Conservation (phyloP, 2,113 vertebrate species). For the Geothlypis trichas region DNA sequence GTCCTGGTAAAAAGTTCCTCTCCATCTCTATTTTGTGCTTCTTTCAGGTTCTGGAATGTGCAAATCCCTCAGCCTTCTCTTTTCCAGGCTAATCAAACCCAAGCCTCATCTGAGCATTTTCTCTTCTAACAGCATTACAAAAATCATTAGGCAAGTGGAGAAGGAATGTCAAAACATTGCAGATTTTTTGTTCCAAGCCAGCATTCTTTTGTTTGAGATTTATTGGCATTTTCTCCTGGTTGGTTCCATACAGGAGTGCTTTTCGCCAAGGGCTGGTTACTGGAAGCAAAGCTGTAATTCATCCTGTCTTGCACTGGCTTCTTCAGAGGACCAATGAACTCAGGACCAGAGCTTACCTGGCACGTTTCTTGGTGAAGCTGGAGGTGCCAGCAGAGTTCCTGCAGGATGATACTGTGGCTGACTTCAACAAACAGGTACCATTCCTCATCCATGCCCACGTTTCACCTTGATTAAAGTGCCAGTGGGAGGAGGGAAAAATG, state of each 20-base stretch:
- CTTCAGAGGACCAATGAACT: constrained; percentile 88
- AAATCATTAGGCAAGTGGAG: neutral
- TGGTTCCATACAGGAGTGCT: constrained; percentile 75
- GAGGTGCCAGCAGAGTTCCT: constrained; percentile 93
- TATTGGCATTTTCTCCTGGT: neutral
- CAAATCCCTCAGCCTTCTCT: neutral
- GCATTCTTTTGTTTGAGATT: neutral
- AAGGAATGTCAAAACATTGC: neutral
- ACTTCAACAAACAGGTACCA: constrained; percentile 89
- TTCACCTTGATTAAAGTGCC: neutral
- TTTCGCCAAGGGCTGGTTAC: constrained; percentile 93
- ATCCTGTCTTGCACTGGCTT: constrained; percentile 93
- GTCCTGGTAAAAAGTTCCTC: neutral
- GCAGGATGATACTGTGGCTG: constrained; percentile 89
- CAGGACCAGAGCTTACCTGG: constrained; percentile 94
- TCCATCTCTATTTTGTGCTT: neutral
- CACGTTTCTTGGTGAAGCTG: constrained; percentile 90
- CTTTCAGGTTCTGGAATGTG: neutral
- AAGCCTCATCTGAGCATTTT: neutral
- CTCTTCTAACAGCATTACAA: neutral
- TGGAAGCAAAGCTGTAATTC: constrained; percentile 91
- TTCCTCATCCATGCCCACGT: neutral
- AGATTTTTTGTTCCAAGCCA: neutral
- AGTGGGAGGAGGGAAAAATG: neutral
- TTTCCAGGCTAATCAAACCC: neutral